Conservation (phyloP, 2,888 invertebrate species). For the Lagria hirta region DNA sequence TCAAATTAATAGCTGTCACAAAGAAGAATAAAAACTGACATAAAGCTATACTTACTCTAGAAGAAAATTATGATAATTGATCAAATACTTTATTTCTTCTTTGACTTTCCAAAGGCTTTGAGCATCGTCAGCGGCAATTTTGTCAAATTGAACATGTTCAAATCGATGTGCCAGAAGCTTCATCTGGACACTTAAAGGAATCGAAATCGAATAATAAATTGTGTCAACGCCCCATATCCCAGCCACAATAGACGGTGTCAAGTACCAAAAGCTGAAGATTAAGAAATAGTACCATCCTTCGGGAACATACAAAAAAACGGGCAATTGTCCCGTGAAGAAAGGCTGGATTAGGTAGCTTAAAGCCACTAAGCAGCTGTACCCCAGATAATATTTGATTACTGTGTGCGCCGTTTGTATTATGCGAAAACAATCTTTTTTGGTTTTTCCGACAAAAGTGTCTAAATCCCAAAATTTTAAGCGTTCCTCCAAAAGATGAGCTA, state of each 20-base stretch:
- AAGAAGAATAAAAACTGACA: too few species aligned
- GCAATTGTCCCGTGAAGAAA: constrained; percentile 4
- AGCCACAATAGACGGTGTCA: constrained; percentile 5
- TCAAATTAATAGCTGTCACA: too few species aligned
- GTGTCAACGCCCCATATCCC: constrained; percentile 15
- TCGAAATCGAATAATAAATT: constrained; percentile 3
- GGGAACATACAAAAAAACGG: constrained; percentile 9
- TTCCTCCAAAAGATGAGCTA: constrained; percentile 2
- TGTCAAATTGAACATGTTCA: constrained; percentile 1
- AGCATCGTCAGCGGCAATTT: not conserved
- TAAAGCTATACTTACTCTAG: too few species aligned
- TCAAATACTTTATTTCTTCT: constrained; percentile 3
- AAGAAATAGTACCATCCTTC: constrained; percentile 9
- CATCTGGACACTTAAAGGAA: constrained; percentile 6
- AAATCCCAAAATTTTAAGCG: constrained; percentile 5
- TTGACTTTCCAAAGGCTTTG: not conserved
- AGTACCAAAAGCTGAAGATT: not conserved
- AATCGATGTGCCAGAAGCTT: constrained; percentile 7
- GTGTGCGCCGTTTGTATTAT: not conserved
- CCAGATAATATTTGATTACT: constrained; percentile 5
- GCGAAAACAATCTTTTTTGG: not conserved
- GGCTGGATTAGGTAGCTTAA: constrained; percentile 6
- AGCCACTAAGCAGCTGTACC: constrained; percentile 4
- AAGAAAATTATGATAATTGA: constrained; percentile 13
- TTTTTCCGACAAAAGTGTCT: not conserved